Evolutionary conservation across 2,113 vertebrate species (phyloP), one percentile per base, ranked within the genome.

Genomic region (Melospiza melodia): DNA sequence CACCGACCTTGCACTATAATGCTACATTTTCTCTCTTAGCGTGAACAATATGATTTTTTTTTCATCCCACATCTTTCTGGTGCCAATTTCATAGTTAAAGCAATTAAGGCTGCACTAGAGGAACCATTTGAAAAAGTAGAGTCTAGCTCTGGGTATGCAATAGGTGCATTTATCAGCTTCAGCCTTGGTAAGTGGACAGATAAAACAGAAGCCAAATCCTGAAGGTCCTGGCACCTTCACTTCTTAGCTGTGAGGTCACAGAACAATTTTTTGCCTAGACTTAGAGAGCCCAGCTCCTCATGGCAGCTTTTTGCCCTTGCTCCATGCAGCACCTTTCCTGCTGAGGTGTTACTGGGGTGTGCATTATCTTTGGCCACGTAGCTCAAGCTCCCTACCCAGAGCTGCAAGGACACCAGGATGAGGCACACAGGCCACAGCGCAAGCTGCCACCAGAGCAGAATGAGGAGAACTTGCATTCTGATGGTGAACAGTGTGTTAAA

Each of bases 71-170:
- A 0, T 54, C 57, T 43, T 91, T 86, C 84, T 86, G 55, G 28
- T 95, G 81, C 78, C 66, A 76, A 43, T 85, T 87, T 92, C 73
- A 59, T 84, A 80, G 57, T 67, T 91, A 73, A 95, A 65, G 63
- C 54, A 84, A 76, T 81, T 81, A 69, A 69, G n/a, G 12, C 80
- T 78, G 48, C 57, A 58, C 55, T 96, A 65, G 20, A 91, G 55
- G 33, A 79, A 74, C n/a, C 54, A 15, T 84, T n/a, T 91, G 67
- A 90, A 89, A 91, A 90, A 81, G 39, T 17, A 35, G 5, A 81
- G 58, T 54, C 81, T 79, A 63, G 43, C 54, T 93, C 22, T 52
- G 35, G 39, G 18, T 62, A 44, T 87, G 30, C 22, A 66, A 21
- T 30, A 79, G 25, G 22, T 72, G 21, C 20, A 48, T 76, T 91